Base-by-base conservation (phyloP, 2,113 vertebrate species). In the Misgurnus mizolepis region DNA sequence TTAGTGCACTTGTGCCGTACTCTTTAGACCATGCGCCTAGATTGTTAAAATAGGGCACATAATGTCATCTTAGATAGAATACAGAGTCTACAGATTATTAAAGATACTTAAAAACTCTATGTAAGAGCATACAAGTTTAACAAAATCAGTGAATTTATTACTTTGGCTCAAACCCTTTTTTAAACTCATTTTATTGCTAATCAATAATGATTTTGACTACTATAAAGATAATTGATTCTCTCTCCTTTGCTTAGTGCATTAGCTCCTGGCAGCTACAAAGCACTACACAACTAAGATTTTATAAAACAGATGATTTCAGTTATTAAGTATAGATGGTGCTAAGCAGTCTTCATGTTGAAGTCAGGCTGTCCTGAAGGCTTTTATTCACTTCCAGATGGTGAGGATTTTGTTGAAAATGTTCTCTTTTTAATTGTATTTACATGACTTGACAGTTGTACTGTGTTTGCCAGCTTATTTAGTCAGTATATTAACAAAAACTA, bases 301-400 rank as follows among this genome's bases (percentile, higher is more conserved):
- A 75, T 68, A 43, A 40, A 64, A 27, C 22, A 64, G 41, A 66
- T 15, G 60, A 41, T 49, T 45, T 73, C 27, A 60, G 9, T 67
- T 53, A 64, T 67, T 49, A 67, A 78, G 53, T 79, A 76, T 84
- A 67, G 61, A 74, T 67, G 39, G 43, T 73, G 70, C 27, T 72
- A 41, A 79, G 43, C 50, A 50, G 43, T 67, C 56, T 22, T 55
- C 49, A 6, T 76, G 39, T 56, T 49, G 70, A 80, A 82, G 61
- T 34, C 74, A 49, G 85, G 79, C 76, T 82, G 66, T 79, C 79
- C 65, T 53, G 43, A 10, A 65, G 75, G 81, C 40, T 15, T 61
- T 82, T 72, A 40, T 66, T 85, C 70, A 71, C 50, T 62, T 73
- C 81, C 79, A 76, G 72, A 14, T 60, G 39, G 50, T 72, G 56